These are phyloP conservation scores for Pecten maximus DNA, from an alignment of 2,888 invertebrate genomes.

Conservation along the genomic window DNA sequence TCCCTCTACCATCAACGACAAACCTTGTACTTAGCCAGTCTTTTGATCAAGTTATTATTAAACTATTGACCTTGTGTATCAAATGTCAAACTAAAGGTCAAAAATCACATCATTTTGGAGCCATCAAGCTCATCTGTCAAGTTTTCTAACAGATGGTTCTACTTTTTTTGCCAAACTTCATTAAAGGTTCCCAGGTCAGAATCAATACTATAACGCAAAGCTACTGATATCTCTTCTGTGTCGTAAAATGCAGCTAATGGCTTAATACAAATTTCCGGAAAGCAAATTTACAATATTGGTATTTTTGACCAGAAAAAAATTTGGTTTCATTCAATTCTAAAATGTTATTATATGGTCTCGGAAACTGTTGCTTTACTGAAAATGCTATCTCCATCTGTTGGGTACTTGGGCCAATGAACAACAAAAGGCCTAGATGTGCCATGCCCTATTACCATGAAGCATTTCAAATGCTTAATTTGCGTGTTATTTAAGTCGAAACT, in stretches of 20 bases:
- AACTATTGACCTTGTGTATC: background rate
- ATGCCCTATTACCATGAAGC: background rate
- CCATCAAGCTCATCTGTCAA: background rate
- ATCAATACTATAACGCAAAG: background rate
- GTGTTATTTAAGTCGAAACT: background rate
- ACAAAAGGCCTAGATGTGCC: background rate
- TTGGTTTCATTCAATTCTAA: constrained; percentile 17
- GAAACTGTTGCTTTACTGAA: background rate
- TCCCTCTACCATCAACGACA: background rate
- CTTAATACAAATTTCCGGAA: background rate
- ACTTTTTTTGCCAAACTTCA: constrained; percentile 25
- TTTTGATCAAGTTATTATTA: background rate
- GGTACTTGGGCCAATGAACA: background rate
- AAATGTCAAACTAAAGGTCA: background rate
- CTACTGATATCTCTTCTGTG: background rate
- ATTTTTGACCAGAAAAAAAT: constrained; percentile 10
- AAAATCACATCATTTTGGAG: background rate
- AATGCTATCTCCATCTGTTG: background rate
- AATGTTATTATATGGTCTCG: background rate
- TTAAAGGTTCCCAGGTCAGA: background rate
- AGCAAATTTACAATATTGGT: background rate
- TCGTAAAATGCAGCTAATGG: background rate
- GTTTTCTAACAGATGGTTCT: background rate
- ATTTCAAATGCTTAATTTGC: background rate
- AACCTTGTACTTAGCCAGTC: background rate